These are phyloP conservation scores for Pemphredon lugubris DNA, from an alignment of 2,888 invertebrate species.

Conservation along the genomic window DNA sequence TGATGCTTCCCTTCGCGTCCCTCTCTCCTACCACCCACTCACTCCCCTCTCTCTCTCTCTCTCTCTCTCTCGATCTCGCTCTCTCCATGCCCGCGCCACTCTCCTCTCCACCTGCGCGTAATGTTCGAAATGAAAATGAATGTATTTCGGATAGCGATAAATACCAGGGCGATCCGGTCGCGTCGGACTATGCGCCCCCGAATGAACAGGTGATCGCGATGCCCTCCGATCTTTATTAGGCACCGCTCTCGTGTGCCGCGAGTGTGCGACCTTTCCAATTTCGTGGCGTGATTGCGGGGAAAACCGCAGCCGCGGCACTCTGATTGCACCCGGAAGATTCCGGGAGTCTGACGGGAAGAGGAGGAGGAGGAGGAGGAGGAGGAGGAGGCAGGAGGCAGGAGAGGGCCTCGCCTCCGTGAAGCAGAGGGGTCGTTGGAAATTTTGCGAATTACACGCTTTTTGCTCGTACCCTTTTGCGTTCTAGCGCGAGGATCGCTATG, in stretches of 20 bases:
- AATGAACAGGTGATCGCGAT: constrained; percentile 77
- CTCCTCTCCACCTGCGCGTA: constrained; percentile 69
- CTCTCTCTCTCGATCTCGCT: constrained; percentile 33
- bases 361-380: neutral
- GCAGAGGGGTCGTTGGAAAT: no score
- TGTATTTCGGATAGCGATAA: constrained; percentile 81
- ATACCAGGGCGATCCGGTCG: constrained; percentile 77
- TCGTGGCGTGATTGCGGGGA: no score
- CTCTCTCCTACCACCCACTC: constrained; percentile 34
- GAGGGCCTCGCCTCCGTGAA: no score
- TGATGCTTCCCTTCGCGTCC: constrained; percentile 64
- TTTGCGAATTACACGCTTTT: no score
- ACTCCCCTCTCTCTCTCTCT: constrained; percentile 12
- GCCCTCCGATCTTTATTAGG: constrained; percentile 71
- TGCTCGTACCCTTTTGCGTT: no score
- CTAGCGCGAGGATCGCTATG: no score
- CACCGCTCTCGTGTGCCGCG: constrained; percentile 36
- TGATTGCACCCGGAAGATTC: no score
- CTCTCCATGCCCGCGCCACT: constrained; percentile 40
- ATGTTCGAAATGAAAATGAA: constrained; percentile 81
- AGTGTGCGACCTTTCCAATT: no score
- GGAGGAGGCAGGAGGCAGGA: neutral
- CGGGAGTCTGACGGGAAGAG: no score
- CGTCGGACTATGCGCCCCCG: constrained; percentile 60
- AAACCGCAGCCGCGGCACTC: constrained; percentile 1